phyloP scores from a whole-genome alignment of 2,113 vertebrate species.

The Rhodinocichla rosea region DNA sequence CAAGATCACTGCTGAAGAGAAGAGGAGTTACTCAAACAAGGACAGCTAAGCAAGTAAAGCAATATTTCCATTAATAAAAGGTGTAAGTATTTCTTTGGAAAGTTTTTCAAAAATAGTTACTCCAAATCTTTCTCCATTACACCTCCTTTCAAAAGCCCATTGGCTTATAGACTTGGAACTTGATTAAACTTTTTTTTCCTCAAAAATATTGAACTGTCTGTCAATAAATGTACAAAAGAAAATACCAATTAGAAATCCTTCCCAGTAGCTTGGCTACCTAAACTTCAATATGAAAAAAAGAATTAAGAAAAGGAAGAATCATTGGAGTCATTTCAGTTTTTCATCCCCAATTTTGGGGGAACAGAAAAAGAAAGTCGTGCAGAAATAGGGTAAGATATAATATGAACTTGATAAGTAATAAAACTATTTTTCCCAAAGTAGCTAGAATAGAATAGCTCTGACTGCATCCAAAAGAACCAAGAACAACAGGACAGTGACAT shows the following conservation, averaged over 20 bases:
- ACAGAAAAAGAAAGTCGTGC: not conserved
- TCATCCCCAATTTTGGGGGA: not conserved
- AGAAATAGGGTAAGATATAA: not conserved
- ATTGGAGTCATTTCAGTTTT: not conserved
- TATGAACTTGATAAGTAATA: too few relatives aligned
- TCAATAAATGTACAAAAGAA: not conserved
- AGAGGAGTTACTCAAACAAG: accelerated
- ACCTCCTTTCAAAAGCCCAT: not conserved
- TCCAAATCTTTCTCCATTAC: not conserved
- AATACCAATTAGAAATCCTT: not conserved
- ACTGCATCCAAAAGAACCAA: not conserved
- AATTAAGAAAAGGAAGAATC: not conserved
- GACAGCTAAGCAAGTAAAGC: not conserved
- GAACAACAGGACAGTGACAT: not conserved
- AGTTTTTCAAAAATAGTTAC: not conserved
- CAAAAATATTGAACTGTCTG: not conserved
- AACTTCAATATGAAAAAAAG: not conserved
- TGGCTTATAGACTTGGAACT: not conserved
- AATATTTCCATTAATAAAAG: not conserved
- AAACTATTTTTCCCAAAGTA: not conserved
- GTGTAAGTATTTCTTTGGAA: not conserved
- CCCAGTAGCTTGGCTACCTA: not conserved
- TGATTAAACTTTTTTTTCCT: not conserved
- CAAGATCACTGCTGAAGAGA: not conserved
- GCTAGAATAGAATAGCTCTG: not conserved